Percentiles rank a stretch among this genome's conserved stretches.
Conservation (phyloP, 2,888 invertebrate species). For the Antitype chi region DNA sequence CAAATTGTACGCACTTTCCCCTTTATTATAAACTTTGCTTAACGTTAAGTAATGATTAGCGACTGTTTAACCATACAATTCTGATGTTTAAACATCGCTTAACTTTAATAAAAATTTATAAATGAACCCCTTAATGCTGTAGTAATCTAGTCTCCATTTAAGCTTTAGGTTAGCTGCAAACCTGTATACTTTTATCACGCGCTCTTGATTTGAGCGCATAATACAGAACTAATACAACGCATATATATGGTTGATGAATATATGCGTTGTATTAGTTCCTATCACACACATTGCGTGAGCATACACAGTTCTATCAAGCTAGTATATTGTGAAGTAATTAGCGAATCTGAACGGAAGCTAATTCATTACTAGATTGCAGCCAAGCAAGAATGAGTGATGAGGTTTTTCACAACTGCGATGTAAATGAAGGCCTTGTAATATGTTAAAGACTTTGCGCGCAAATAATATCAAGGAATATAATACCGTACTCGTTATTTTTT, state of each 20-base stretch:
- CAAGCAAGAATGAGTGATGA: constrained; percentile 39
- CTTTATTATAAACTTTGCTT: too few relatives aligned
- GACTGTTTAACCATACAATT: too few relatives aligned
- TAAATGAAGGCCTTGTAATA: constrained; percentile 17
- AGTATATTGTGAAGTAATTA: constrained; percentile 30
- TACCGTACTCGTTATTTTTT: background rate
- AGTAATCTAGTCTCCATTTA: background rate
- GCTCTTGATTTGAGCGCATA: too few relatives aligned
- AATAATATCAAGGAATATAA: background rate
- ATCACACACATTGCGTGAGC: background rate
- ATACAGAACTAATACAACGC: too few relatives aligned
- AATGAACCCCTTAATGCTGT: too few relatives aligned
- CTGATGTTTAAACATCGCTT: too few relatives aligned
- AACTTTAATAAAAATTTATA: too few relatives aligned
- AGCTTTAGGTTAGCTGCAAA: too few relatives aligned
- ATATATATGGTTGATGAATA: too few relatives aligned
- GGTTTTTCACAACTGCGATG: constrained; percentile 4
- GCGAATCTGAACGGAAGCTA: constrained; percentile 16
- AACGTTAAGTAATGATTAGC: too few relatives aligned
- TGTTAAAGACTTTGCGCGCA: constrained; percentile 11
- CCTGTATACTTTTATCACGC: too few relatives aligned
- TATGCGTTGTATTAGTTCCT: background rate
- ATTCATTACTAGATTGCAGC: constrained; percentile 37
- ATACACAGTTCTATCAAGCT: background rate
- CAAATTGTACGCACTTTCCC: too few relatives aligned